These are phyloP conservation scores for Epiperipatus broadwayi DNA, from an alignment of 2,888 invertebrate species.

Conservation along the genomic window DNA sequence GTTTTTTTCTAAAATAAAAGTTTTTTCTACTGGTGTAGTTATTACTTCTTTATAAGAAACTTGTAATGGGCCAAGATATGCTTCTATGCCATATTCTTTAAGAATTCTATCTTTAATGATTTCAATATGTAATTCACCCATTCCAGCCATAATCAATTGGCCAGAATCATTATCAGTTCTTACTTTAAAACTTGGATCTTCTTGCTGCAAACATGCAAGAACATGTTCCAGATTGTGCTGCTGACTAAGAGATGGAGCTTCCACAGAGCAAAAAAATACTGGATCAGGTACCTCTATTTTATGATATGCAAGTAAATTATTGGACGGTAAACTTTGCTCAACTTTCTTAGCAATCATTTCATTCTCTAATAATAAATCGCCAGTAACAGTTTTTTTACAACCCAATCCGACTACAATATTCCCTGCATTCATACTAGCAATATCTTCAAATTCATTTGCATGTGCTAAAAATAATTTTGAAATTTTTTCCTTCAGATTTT, in stretches of 20 bases:
- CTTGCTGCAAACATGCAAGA: slow-evolving; percentile 54
- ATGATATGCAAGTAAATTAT: slow-evolving; percentile 25
- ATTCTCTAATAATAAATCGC: slow-evolving; percentile 34
- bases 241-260: slow-evolving; percentile 58
- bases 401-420: slow-evolving; percentile 78
- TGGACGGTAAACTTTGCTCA: slow-evolving; percentile 19
- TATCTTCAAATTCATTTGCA: slow-evolving; percentile 72
- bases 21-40: slow-evolving; percentile 23
- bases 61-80: slow-evolving; percentile 69
- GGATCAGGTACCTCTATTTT: slow-evolving; percentile 67
- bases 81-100: slow-evolving; percentile 74
- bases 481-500: slow-evolving; percentile 44
- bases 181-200: slow-evolving; percentile 76
- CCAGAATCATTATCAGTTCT: slow-evolving; percentile 54
- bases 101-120: slow-evolving; percentile 70
- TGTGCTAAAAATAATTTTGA: slow-evolving; percentile 46
- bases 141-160: slow-evolving; percentile 73
- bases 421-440: slow-evolving; percentile 42
- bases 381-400: slow-evolving; percentile 45
- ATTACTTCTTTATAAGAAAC: slow-evolving; percentile 74
- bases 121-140: slow-evolving; percentile 95
- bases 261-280: slow-evolving; percentile 89
- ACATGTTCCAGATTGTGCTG: slow-evolving; percentile 60
- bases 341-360: slow-evolving; percentile 27
- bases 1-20: slow-evolving; percentile 39